Conservation (phyloP, 2,888 invertebrate genomes). For the Formica aserva region DNA sequence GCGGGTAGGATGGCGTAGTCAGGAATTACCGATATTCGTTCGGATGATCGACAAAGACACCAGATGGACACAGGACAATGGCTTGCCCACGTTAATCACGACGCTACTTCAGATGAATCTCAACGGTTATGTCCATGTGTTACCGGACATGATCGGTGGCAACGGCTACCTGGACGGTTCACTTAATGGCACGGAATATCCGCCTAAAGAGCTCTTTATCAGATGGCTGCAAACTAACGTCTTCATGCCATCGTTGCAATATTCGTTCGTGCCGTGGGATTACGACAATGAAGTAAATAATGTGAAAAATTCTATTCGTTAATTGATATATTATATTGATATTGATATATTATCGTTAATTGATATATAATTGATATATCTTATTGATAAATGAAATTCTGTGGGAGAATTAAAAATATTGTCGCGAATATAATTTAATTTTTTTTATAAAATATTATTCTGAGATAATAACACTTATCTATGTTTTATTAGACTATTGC, state of each 20-base stretch:
- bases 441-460: neutral
- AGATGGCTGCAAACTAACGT: conserved; percentile 93
- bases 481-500: conserved; percentile 87
- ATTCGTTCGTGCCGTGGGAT: conserved; percentile 93
- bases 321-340: too few relatives aligned
- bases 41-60: conserved; percentile 94
- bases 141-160: conserved; percentile 94
- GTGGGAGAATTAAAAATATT: neutral
- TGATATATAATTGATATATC: too few relatives aligned
- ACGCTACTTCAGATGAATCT: conserved; percentile 89
- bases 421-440: neutral
- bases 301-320: neutral
- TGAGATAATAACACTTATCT: conserved; percentile 60
- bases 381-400: neutral
- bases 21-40: conserved; percentile 90
- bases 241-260: conserved; percentile 93
- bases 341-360: too few relatives aligned
- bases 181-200: conserved; percentile 84
- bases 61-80: conserved; percentile 90
- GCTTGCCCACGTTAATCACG: conserved; percentile 91
- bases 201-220: conserved; percentile 89
- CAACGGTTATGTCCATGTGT: conserved; percentile 88
- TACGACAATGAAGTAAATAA: conserved; percentile 87
- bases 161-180: conserved; percentile 88
- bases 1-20: conserved; percentile 90